Evolutionary conservation across 1,140 invertebrate genomes (phyloP), one percentile per base, ranked within the genome.

Genomic region (Pseudomyrmex pallidus): DNA sequence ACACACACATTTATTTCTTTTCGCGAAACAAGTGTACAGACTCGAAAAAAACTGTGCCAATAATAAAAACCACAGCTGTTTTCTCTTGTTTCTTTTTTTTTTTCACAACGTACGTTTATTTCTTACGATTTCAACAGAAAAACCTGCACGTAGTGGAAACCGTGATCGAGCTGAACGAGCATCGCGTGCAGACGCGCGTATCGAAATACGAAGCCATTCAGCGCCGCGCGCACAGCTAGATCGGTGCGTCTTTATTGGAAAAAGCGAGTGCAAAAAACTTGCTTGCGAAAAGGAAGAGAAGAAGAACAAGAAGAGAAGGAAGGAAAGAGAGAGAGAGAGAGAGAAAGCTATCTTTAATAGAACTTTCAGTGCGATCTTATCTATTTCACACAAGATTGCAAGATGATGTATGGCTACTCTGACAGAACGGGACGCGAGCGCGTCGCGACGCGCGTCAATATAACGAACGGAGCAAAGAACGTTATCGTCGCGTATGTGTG

Each of bases 101-200:
- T 12, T 61, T 61, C 56, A 20, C 17, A 17, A 15, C 13, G 62
- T 64, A 67, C 17, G 17, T 17, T 0, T 5, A 1, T 48, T 44
- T 54, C 2, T 63, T 20, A 10, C 17, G n/a, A 12, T 10, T 15
- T 50, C 52, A 10, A 10, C 66, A 9, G 13, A 35, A 35, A 35
- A 35, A 35, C 35, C 7, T 35, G 35, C 7, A 35, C 46, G 44
- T 9, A 25, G 50, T 54, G 17, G 10, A 77, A 52, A 78, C 17
- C 17, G 64, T 52, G 52, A 78, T 48, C 25, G 52, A 57, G 59
- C 35, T 2, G 1, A 10, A 46, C 44, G 46, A 67, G 44, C 62
- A 44, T 78, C 52, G 76, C 76, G 64, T 68, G 76, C 54, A 78
- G 62, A 48, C 72, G 48, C 22, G 67, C 50, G 25, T 67, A 44